Base-by-base conservation (phyloP, 1,140 invertebrate genomes). In the Holotrichia oblita region DNA sequence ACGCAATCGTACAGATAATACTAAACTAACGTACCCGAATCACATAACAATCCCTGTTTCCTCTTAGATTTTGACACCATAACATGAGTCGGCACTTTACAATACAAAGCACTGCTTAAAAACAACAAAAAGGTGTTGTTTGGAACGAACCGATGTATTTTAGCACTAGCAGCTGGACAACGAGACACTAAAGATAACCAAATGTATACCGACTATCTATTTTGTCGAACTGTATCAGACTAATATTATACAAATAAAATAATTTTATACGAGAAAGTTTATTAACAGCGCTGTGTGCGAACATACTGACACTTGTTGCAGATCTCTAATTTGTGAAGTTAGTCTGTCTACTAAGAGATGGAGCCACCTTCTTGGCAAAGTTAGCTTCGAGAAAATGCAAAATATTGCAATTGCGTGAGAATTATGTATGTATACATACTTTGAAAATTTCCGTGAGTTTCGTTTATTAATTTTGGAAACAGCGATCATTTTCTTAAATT, bases 41-140 rank as follows among this genome's bases (percentile, higher is more conserved):
- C 73, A 74, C 73, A 73, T 73, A 74, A 74, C 73, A 74, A 74
- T 74, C 41, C 34, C n/a, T 40, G 41, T 74, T 74, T 74, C 41
- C 22, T 22, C 61, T 40, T 74, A 40, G 73, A 41, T 44, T 74
- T 40, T 74, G 73, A 74, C 73, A 74, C 73, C 73, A 74, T 74
- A 74, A 74, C 73, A 74, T 74, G 34, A 74, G 41, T 74, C 73
- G 73, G 40, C 73, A 74, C 73, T 74, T 74, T 74, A 69, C 61
- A 48, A 48, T 48, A 48, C n/a, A 69, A 69, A 34, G 7, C 61
- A 69, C 61, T 69, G 22, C 10, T 69, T 69, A 69, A 69, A 69
- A 69, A 69, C 61, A 69, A 69, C 17, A 69, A 69, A 61, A 61
- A 17, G 59, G n/a, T n/a, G 59, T 10, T 69, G 27, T 69, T 69